phyloP scores from a whole-genome alignment of 2,888 invertebrate species.

The Neria commutata region DNA sequence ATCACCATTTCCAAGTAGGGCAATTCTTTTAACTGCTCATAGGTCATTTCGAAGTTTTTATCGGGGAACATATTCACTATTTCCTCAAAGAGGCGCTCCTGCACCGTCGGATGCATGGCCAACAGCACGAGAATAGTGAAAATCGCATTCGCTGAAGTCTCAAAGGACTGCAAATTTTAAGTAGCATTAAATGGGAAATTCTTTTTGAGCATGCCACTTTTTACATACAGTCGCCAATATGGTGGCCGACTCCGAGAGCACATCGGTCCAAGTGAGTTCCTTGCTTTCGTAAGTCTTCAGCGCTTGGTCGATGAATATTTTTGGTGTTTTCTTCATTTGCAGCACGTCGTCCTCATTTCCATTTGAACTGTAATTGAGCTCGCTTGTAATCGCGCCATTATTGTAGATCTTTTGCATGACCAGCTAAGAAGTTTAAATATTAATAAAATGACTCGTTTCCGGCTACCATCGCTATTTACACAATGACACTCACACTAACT shows the following conservation, averaged over 20 bases:
- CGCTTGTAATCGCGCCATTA: too few relatives aligned
- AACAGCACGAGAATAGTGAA: constrained; percentile 32
- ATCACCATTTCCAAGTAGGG: constrained; percentile 43
- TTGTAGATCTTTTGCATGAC: too few relatives aligned
- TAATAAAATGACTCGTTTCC: too few relatives aligned
- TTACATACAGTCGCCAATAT: constrained; percentile 35
- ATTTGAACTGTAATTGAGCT: too few relatives aligned
- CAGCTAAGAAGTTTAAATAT: too few relatives aligned
- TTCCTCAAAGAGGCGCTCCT: constrained; percentile 35
- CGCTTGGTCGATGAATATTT: constrained; percentile 39
- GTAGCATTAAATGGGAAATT: background rate
- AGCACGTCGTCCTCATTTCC: background rate
- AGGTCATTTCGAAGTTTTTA: constrained; percentile 29
- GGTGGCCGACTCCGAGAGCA: constrained; percentile 36
- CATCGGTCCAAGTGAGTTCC: constrained; percentile 30
- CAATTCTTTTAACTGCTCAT: constrained; percentile 32
- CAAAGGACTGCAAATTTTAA: constrained; percentile 29
- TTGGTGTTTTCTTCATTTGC: constrained; percentile 29
- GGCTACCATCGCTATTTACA: too few relatives aligned
- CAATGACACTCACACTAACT: background rate
- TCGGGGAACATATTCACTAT: constrained; percentile 32
- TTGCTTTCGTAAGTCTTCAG: constrained; percentile 30
- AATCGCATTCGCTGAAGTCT: constrained; percentile 35
- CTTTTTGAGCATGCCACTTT: background rate
- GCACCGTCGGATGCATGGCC: constrained; percentile 34